Base-by-base conservation (phyloP, 2,113 vertebrate genomes). In the Clupea harengus region DNA sequence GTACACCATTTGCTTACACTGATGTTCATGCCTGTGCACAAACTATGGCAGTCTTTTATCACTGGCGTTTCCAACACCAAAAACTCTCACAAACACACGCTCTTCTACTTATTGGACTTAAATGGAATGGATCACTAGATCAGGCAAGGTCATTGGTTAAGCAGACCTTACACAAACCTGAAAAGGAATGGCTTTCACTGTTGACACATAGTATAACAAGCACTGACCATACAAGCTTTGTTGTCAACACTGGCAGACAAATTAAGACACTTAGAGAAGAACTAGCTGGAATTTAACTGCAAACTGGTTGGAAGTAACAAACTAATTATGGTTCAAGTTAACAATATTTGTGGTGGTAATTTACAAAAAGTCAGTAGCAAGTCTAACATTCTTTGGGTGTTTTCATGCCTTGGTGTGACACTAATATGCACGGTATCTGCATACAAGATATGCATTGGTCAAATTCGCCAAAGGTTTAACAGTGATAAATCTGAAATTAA, bases 351-450 rank as follows among this genome's bases (percentile, higher is more conserved):
- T 75, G 67, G n/a, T 75, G 67, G 67, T 32, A 39, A 28, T 32
- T 75, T 32, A 13, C 17, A 15, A 78, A 78, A 39, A 32, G 2
- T 78, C 72, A 78, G 72, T 78, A 78, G 72, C 72, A 78, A 78
- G 15, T 78, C 72, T 78, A 78, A 78, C 72, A 78, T 44, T 78
- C 67, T 78, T 78, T 78, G 72, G 72, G 28, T 78, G 32, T 28
- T 39, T 78, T 7, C 60, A 78, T 78, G 72, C 28, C 72, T 78
- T 78, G 72, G 72, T 78, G 28, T 78, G 13, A 39, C 28, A 39
- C 72, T 44, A 39, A 39, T 32, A 32, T 32, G 72, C 13, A 39
- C 39, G 39, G 28, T 39, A 78, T 78, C 9, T 78, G 72, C 72
- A 78, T 78, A 39, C 72, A 78, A 78, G 10, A 78, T 39, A 78